phyloP scores from a whole-genome alignment of 2,113 vertebrate species.

The Choloepus hoffmanni region DNA sequence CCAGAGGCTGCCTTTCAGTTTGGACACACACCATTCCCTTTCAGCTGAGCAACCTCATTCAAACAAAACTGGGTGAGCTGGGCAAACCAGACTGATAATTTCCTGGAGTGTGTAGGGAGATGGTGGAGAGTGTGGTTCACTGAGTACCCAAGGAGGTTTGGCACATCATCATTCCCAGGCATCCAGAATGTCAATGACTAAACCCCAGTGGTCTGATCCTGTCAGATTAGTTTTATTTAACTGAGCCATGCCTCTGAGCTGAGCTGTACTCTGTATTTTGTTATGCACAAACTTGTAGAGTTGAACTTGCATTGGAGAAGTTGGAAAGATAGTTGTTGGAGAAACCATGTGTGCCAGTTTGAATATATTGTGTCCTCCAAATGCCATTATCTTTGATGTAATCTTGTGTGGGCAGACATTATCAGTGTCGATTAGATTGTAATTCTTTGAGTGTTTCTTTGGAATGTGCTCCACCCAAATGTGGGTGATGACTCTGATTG shows the following conservation, averaged over 20 bases:
- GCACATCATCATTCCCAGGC: conserved; percentile 76
- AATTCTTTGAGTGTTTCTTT: too few relatives aligned
- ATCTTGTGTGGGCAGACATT: too few relatives aligned
- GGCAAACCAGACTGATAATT: conserved; percentile 78
- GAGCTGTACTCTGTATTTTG: conserved; percentile 60
- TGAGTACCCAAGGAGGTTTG: conserved; percentile 82
- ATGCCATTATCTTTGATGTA: too few relatives aligned
- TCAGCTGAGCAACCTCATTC: conserved; percentile 68
- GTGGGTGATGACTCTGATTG: too few relatives aligned
- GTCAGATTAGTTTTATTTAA: conserved; percentile 82
- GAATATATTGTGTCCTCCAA: too few relatives aligned
- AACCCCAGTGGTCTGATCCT: conserved; percentile 80
- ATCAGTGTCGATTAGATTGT: too few relatives aligned
- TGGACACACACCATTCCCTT: conserved; percentile 69
- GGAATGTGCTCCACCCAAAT: too few relatives aligned
- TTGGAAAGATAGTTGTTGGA: conserved; percentile 20
- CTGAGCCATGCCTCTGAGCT: conserved; percentile 59
- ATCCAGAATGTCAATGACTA: conserved; percentile 77
- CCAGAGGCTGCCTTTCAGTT: conserved; percentile 71
- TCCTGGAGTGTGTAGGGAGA: conserved; percentile 77
- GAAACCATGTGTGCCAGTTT: neutral
- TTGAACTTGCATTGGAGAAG: conserved; percentile 62
- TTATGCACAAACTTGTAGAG: conserved; percentile 43
- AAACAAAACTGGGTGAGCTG: conserved; percentile 66
- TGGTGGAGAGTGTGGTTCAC: conserved; percentile 78